Evolutionary conservation across 2,113 vertebrate genomes (phyloP).

Genomic region (Talpa occidentalis): DNA sequence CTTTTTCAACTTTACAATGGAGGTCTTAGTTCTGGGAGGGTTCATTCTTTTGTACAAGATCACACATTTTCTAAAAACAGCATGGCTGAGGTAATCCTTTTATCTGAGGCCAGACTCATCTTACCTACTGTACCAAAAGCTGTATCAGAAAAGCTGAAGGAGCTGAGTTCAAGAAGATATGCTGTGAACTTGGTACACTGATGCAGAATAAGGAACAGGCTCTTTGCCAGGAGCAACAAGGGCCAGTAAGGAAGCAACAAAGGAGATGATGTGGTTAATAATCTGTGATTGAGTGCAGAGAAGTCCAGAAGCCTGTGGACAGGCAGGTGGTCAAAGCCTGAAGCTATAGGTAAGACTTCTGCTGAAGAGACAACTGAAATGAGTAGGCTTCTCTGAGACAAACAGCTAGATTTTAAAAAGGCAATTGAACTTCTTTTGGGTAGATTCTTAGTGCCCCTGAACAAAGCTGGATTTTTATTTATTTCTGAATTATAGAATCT

Average conservation of each 20-base stretch:
- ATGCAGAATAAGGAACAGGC: neutral
- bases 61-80: neutral
- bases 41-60: neutral
- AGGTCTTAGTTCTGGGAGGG: neutral
- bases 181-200: rapidly evolving
- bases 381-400: neutral
- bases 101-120: neutral
- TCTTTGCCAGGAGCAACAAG: neutral
- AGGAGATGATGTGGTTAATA: neutral
- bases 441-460: neutral
- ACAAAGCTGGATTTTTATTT: neutral
- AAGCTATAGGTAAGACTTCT: neutral
- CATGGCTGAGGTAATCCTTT: neutral
- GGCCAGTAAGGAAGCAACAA: neutral
- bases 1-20: neutral
- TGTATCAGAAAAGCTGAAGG: neutral
- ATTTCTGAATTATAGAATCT: neutral
- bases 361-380: neutral
- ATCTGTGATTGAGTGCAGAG: neutral
- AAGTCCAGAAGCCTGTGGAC: neutral
- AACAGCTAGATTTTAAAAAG: neutral
- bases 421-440: neutral
- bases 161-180: neutral
- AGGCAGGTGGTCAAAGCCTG: neutral
- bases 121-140: neutral